These are phyloP conservation scores for Gymnothorax reevesii DNA, from an alignment of 2,797 vertebrate species.

Conservation along the genomic window DNA sequence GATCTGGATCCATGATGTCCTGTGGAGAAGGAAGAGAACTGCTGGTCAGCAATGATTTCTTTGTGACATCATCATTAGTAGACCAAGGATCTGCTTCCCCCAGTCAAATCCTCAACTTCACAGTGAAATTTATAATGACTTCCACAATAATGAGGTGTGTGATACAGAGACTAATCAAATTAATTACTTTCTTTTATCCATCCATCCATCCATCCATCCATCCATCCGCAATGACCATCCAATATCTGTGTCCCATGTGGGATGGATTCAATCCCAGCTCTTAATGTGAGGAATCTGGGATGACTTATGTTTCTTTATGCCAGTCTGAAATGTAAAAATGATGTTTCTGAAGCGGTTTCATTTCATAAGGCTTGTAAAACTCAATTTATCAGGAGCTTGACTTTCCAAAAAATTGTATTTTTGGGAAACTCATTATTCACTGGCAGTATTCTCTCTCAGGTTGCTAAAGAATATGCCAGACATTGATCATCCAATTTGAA, in stretches of 20 bases:
- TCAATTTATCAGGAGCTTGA: neutral
- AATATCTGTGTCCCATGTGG: no score
- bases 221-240: no score
- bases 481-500: neutral
- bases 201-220: no score
- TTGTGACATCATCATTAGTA: no score
- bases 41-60: no score
- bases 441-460: neutral
- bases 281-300: no score
- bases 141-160: neutral
- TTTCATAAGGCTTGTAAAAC: neutral
- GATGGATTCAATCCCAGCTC: no score
- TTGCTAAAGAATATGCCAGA: neutral
- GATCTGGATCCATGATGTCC: no score
- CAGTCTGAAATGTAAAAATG: neutral
- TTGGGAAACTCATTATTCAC: conserved; percentile 2
- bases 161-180: neutral
- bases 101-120: no score
- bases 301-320: neutral
- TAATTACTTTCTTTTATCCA: neutral
- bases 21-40: neutral
- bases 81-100: no score
- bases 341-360: neutral
- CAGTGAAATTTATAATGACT: neutral
- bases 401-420: neutral